Evolutionary conservation across 2,113 vertebrate genomes (phyloP).

Genomic region (Festucalex cinctus): DNA sequence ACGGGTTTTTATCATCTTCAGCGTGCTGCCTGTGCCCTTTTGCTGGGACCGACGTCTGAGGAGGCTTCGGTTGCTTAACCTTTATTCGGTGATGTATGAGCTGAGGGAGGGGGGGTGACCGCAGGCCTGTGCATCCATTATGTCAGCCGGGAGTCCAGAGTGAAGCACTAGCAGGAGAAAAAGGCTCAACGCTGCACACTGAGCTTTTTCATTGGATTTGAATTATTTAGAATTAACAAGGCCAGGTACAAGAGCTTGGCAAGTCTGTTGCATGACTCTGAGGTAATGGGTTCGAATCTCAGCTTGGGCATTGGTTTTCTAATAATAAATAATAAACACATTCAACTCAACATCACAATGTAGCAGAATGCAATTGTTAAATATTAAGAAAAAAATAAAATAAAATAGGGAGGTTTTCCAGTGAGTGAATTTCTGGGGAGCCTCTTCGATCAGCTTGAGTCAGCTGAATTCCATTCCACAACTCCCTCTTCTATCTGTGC

Average conservation of each 20-base stretch:
- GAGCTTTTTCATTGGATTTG: slow-evolving; percentile 55
- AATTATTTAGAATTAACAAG: slow-evolving; percentile 34
- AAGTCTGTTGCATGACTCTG: neutral
- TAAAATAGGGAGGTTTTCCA: no score
- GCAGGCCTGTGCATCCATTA: slow-evolving; percentile 55
- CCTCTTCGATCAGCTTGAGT: no score
- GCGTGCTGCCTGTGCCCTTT: slow-evolving; percentile 47
- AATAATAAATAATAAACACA: no score
- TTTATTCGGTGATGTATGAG: slow-evolving; percentile 65
- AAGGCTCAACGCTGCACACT: slow-evolving; percentile 36
- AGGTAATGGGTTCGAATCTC: neutral
- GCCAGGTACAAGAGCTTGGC: neutral
- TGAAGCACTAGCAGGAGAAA: slow-evolving; percentile 26
- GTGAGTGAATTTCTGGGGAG: no score
- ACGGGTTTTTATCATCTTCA: slow-evolving; percentile 43
- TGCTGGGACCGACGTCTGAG: slow-evolving; percentile 47
- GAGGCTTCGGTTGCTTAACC: slow-evolving; percentile 62
- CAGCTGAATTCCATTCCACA: no score
- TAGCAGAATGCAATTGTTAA: no score
- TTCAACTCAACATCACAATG: no score
- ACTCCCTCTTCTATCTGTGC: no score
- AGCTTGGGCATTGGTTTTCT: no score
- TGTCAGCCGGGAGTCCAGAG: slow-evolving; percentile 31
- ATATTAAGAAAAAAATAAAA: no score
- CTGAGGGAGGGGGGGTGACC: slow-evolving; percentile 51